Evolutionary conservation across 2,797 vertebrate genomes (phyloP).

Genomic region (Allobates femoralis): DNA sequence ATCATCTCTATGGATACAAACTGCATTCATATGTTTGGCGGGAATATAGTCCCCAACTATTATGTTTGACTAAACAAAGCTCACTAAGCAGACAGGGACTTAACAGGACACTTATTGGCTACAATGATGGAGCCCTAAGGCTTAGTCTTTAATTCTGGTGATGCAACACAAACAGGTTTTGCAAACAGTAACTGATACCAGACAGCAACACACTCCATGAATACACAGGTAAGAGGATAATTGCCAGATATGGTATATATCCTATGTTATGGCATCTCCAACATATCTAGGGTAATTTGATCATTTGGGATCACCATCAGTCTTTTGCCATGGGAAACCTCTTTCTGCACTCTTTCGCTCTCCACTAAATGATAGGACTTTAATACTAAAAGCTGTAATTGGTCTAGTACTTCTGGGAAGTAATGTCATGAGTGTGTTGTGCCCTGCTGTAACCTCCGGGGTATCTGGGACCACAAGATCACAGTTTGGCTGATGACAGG

Average conservation of each 20-base stretch:
- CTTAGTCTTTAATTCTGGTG: background rate
- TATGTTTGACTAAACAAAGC: background rate
- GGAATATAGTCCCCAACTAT: background rate
- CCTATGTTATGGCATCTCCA: too few species aligned
- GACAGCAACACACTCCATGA: background rate
- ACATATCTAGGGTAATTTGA: background rate
- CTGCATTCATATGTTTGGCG: background rate
- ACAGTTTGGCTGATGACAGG: too few species aligned
- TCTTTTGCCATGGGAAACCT: background rate
- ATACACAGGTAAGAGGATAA: background rate
- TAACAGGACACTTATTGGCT: background rate
- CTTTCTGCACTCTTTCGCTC: background rate
- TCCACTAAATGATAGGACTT: background rate
- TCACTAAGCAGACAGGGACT: background rate
- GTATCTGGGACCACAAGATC: too few species aligned
- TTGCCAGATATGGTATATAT: too few species aligned
- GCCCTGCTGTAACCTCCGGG: too few species aligned
- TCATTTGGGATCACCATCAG: background rate
- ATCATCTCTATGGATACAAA: background rate
- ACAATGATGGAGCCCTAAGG: background rate
- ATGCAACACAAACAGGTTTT: background rate
- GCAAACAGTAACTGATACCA: background rate
- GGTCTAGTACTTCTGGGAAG: background rate
- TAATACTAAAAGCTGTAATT: background rate
- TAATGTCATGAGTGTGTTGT: too few species aligned